phyloP scores from a whole-genome alignment of 2,888 invertebrate species.

The Macropis europaea region DNA sequence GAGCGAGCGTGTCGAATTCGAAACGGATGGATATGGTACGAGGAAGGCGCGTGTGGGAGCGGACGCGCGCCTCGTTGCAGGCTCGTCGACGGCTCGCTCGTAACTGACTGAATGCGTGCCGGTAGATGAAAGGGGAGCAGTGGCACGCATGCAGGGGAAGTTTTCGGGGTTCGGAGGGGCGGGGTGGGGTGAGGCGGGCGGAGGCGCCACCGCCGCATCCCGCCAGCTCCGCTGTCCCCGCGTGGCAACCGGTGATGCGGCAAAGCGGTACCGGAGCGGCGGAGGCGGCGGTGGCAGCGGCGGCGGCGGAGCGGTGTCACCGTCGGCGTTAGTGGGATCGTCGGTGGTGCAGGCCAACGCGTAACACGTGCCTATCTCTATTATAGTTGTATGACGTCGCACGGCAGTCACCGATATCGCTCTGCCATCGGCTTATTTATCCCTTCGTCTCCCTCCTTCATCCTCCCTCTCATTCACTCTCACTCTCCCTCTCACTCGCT shows the following conservation, averaged over 20 bases:
- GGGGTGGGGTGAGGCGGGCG: constrained; percentile 75
- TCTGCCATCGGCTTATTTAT: constrained; percentile 72
- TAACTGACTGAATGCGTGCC: constrained; percentile 78
- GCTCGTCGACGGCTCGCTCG: constrained; percentile 77
- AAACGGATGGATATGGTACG: too few relatives aligned
- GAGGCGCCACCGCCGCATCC: constrained; percentile 68
- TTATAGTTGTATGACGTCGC: constrained; percentile 76
- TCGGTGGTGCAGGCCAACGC: constrained; percentile 55
- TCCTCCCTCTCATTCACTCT: constrained; percentile 5
- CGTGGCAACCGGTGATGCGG: constrained; percentile 47
- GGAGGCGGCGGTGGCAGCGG: constrained; percentile 9
- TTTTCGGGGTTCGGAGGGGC: constrained; percentile 71
- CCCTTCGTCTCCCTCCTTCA: constrained; percentile 46
- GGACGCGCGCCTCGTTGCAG: constrained; percentile 60
- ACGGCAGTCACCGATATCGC: constrained; percentile 69
- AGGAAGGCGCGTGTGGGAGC: not conserved
- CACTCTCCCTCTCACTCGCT: constrained; percentile 3
- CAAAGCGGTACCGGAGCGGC: constrained; percentile 27
- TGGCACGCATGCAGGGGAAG: constrained; percentile 79
- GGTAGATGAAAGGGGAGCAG: constrained; percentile 76
- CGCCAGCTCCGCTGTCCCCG: constrained; percentile 37
- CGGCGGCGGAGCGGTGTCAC: constrained; percentile 38
- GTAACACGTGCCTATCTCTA: constrained; percentile 79
- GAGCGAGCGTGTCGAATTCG: not conserved
- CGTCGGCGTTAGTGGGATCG: constrained; percentile 61